phyloP scores from a whole-genome alignment of 2,797 vertebrate species.

The Enteromius mattozi region DNA sequence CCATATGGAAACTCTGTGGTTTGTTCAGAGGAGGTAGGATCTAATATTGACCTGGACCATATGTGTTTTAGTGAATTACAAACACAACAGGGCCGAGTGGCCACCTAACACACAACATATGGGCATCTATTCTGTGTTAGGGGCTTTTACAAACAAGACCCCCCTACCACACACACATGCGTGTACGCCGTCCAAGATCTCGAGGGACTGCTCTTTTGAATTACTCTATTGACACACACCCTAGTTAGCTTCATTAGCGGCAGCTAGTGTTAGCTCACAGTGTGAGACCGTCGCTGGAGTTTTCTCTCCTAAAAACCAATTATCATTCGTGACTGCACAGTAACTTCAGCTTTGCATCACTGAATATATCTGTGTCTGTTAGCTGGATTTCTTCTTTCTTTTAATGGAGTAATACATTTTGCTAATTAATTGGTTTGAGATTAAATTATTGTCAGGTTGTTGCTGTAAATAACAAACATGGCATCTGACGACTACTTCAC shows the following conservation, averaged over 20 bases:
- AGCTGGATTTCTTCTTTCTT: background rate
- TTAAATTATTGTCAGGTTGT: background rate
- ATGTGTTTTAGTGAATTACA: conserved; percentile 84
- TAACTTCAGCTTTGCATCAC: conserved; percentile 40
- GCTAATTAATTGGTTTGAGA: background rate
- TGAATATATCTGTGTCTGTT: background rate
- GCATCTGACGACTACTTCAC: background rate
- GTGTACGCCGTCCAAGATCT: conserved; percentile 51
- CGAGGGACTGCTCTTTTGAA: conserved; percentile 85
- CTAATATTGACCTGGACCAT: conserved; percentile 89
- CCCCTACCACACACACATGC: conserved; percentile 38
- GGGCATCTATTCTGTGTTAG: conserved; percentile 78
- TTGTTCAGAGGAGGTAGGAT: conserved; percentile 85
- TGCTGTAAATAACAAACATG: background rate
- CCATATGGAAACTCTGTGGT: conserved; percentile 92
- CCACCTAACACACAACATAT: conserved; percentile 88
- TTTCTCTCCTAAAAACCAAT: conserved; percentile 22
- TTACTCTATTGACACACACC: conserved; percentile 85
- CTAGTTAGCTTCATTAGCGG: conserved; percentile 84
- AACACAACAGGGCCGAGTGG: conserved; percentile 80
- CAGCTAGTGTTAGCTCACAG: conserved; percentile 44
- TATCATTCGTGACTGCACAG: conserved; percentile 39
- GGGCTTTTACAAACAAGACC: conserved; percentile 69
- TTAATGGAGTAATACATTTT: background rate
- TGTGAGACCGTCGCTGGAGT: conserved; percentile 3